These are phyloP conservation scores for Trididemnum miniatum DNA, from an alignment of 23 tunicate species.

Conservation along the genomic window DNA sequence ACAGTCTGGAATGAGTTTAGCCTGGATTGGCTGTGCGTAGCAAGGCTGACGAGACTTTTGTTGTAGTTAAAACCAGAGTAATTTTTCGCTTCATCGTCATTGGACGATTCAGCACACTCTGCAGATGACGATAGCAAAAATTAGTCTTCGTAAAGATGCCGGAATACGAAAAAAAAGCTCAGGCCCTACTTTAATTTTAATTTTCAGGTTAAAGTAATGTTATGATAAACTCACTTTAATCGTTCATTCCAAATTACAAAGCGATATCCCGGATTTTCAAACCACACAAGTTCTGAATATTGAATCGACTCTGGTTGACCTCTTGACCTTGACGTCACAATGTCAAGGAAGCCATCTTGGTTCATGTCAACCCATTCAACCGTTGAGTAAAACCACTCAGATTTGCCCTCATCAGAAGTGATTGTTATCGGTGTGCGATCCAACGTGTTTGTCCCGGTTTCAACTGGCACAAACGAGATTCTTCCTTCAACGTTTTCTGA, in stretches of 20 bases:
- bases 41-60: no score
- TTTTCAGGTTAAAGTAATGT: no score
- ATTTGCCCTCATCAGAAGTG: not conserved
- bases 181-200: no score
- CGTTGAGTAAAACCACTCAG: conserved; percentile 64
- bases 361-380: conserved; percentile 95
- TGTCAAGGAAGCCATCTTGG: conserved; percentile 91
- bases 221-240: conserved; percentile 53
- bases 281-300: conserved; percentile 81
- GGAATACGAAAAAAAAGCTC: no score
- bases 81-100: no score
- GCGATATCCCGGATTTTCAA: conserved; percentile 80
- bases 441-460: not conserved
- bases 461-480: conserved; percentile 57
- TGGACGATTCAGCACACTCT: no score
- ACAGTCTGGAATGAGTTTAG: no score
- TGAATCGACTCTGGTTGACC: conserved; percentile 74
- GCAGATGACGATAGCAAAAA: no score
- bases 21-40: no score
- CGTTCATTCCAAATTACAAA: conserved; percentile 33
- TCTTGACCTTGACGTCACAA: conserved; percentile 90
- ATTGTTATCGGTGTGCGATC: conserved; percentile 9
- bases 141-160: no score
- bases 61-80: no score
- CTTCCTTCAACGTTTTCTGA: conserved; percentile 53